phyloP scores from a whole-genome alignment of 2,797 vertebrate genomes.

The Siniperca undulata region DNA sequence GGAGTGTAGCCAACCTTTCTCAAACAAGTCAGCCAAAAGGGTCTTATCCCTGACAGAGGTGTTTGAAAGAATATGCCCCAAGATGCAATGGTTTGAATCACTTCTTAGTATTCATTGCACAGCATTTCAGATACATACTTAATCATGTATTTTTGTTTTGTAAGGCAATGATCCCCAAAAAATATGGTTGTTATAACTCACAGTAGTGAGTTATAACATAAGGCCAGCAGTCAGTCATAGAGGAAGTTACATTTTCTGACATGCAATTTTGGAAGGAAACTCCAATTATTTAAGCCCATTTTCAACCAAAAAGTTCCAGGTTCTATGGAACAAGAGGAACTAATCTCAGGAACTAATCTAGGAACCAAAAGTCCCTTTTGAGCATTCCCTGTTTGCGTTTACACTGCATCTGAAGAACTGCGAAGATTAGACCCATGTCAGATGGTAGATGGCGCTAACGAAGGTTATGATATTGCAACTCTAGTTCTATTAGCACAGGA shows the following conservation, averaged over 20 bases:
- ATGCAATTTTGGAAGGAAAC: background rate
- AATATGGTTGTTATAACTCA: background rate
- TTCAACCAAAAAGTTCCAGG: background rate
- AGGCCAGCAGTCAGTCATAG: background rate
- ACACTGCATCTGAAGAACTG: background rate
- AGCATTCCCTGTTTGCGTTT: no score
- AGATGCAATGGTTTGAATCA: background rate
- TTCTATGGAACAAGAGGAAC: background rate
- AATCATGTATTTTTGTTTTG: background rate
- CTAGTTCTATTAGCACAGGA: no score
- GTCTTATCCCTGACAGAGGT: constrained; percentile 12
- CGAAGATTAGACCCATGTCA: background rate
- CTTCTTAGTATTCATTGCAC: background rate
- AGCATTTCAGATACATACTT: background rate
- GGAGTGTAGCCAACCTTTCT: background rate
- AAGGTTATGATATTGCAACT: no score
- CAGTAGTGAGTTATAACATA: no score
- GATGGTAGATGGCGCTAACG: background rate
- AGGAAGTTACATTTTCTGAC: background rate
- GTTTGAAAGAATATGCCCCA: constrained; percentile 15
- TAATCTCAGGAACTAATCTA: no score
- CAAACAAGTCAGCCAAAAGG: background rate
- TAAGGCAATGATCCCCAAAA: background rate
- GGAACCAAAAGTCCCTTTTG: no score
- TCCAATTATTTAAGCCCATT: background rate